phyloP scores from a whole-genome alignment of 2,888 invertebrate genomes.

The Amphimallon solstitiale region DNA sequence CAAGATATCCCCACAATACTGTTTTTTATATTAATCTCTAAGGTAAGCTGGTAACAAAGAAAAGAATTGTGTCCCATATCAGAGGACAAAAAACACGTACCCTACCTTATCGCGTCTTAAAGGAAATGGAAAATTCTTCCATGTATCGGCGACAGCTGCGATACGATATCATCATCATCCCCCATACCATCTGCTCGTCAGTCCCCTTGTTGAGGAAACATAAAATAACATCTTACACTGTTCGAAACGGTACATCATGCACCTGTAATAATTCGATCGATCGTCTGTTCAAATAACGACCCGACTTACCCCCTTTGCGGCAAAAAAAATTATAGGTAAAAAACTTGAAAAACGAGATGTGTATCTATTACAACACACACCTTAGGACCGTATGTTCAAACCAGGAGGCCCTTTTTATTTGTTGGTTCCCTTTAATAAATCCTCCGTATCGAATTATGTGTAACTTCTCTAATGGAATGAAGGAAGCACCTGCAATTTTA shows the following conservation, averaged over 20 bases:
- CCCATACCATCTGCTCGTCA: conserved; percentile 49
- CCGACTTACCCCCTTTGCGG: background rate
- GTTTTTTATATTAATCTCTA: too few species aligned
- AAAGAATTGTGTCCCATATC: background rate
- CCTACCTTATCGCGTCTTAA: background rate
- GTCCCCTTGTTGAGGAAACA: conserved; percentile 45
- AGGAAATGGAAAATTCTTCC: conserved; percentile 16
- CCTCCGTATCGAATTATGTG: too few species aligned
- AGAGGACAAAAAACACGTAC: background rate
- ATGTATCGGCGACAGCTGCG: conserved; percentile 21
- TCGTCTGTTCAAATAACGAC: background rate
- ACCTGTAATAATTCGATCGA: conserved; percentile 46
- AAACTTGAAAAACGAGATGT: background rate
- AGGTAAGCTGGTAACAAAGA: background rate
- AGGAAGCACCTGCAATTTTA: too few species aligned
- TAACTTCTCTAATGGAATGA: too few species aligned
- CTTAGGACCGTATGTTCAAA: too few species aligned
- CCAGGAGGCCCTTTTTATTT: too few species aligned
- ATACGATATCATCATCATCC: background rate
- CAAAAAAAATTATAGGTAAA: background rate
- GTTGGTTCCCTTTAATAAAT: too few species aligned
- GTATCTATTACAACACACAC: background rate
- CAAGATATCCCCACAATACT: too few species aligned
- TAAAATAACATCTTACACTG: conserved; percentile 49
- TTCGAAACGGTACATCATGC: conserved; percentile 48